Evolutionary conservation across 1,140 invertebrate genomes (phyloP).

Genomic region (Dufourea novaeangliae): DNA sequence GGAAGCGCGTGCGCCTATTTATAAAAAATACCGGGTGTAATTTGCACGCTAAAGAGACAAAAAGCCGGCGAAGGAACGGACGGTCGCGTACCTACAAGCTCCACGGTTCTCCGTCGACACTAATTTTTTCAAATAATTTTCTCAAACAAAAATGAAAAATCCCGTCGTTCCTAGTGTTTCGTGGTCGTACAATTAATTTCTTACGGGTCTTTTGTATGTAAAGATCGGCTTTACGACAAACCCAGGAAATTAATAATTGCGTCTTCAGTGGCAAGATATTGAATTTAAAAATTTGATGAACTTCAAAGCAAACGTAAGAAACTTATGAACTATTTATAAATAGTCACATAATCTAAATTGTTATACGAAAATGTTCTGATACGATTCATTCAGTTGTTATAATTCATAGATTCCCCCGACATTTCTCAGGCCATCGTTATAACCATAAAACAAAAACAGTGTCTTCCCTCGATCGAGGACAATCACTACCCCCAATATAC

Average conservation of each 20-base stretch:
- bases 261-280: too few species aligned
- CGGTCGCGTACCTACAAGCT: not conserved
- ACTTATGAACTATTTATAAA: too few species aligned
- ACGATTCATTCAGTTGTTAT: too few species aligned
- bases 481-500: not conserved
- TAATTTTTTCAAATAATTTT: conserved; percentile 6
- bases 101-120: too few species aligned
- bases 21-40: conserved; percentile 55
- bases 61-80: conserved; percentile 30
- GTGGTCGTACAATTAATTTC: not conserved
- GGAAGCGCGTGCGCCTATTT: conserved; percentile 50
- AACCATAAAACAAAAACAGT: not conserved
- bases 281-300: too few species aligned
- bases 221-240: too few species aligned
- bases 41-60: conserved; percentile 60
- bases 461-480: not conserved
- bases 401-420: too few species aligned
- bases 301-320: too few species aligned
- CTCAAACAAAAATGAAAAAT: conserved; percentile 8
- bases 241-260: too few species aligned
- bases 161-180: not conserved
- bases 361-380: too few species aligned
- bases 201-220: too few species aligned
- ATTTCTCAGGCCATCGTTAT: not conserved
- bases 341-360: too few species aligned